Conservation (phyloP, 1,140 invertebrate genomes). For the Xylocopa sonorina region DNA sequence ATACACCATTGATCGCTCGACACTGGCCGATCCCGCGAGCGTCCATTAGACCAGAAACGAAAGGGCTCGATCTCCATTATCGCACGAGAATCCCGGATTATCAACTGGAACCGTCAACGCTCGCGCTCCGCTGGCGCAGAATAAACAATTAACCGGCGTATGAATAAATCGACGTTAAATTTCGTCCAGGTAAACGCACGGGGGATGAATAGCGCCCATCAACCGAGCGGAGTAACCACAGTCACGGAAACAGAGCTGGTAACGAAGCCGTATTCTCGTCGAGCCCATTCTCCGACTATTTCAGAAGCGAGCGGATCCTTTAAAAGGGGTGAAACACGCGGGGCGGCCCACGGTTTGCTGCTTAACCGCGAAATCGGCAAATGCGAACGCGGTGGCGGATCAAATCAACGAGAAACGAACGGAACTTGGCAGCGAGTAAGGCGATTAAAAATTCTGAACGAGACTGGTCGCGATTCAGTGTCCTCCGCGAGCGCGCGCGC, state of each 20-base stretch:
- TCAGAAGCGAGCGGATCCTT: slow-evolving; percentile 13
- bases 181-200: not conserved
- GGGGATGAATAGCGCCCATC: not conserved
- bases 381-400: not conserved
- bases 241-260: not conserved
- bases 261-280: slow-evolving; percentile 8
- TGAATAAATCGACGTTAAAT: not conserved
- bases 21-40: too few species aligned
- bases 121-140: too few species aligned
- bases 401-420: not conserved
- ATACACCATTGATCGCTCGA: too few species aligned
- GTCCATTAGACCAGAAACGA: too few species aligned
- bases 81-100: too few species aligned
- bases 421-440: too few species aligned
- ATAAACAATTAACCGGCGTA: too few species aligned
- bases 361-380: slow-evolving; percentile 19
- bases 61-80: too few species aligned
- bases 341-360: slow-evolving; percentile 16
- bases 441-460: not conserved
- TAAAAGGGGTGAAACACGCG: slow-evolving; percentile 13
- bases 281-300: not conserved
- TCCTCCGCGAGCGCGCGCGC: too few species aligned
- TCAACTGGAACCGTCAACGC: too few species aligned
- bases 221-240: not conserved
- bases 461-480: not conserved